Evolutionary conservation across 2,888 invertebrate species (phyloP).

Genomic region (Limnephilus rhombicus): DNA sequence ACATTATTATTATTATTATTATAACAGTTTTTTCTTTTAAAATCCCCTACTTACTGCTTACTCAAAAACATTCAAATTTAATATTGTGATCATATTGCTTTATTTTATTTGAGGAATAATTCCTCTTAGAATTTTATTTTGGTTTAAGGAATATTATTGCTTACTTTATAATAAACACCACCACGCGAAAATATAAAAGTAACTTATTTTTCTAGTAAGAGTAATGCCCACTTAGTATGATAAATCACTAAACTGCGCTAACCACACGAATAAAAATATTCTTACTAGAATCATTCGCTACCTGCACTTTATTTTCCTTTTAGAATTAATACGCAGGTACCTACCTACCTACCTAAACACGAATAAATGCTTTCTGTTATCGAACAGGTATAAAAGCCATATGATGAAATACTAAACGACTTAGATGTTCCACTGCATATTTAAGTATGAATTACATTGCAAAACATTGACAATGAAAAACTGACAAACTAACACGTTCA

Average conservation of each 20-base stretch:
- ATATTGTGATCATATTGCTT: background rate
- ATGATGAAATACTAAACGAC: background rate
- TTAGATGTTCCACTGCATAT: background rate
- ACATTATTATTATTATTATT: too few relatives aligned
- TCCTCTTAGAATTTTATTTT: too few relatives aligned
- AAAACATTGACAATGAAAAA: slow-evolving; percentile 3
- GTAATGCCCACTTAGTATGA: background rate
- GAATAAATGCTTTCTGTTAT: background rate
- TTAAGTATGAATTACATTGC: background rate
- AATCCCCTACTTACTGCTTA: too few relatives aligned
- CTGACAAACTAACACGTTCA: background rate
- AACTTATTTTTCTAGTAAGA: background rate
- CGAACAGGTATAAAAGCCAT: background rate
- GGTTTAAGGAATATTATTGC: too few relatives aligned
- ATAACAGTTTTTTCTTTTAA: too few relatives aligned
- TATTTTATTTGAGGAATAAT: background rate
- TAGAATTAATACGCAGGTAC: background rate
- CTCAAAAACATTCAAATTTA: background rate
- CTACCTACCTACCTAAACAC: too few relatives aligned
- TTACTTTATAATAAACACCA: background rate
- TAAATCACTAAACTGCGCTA: background rate
- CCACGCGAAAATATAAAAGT: background rate
- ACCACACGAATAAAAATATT: background rate
- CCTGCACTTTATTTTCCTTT: background rate
- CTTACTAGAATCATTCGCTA: background rate